Evolutionary conservation across 2,797 vertebrate species (phyloP).

Genomic region (Phrynocephalus vlangalii): DNA sequence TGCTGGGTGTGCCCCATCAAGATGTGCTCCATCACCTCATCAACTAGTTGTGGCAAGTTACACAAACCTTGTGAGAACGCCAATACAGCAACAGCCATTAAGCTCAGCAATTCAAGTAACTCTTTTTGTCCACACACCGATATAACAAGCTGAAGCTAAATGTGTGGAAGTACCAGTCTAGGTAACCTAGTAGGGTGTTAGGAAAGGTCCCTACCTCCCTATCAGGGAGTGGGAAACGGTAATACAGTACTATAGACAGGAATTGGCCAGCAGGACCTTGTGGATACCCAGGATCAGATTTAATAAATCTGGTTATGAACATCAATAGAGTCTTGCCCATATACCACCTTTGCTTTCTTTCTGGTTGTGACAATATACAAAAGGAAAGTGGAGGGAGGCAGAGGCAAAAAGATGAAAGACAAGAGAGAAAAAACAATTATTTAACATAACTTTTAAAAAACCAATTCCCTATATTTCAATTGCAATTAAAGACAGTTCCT

Average conservation of each 20-base stretch:
- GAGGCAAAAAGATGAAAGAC: background rate
- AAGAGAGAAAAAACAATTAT: background rate
- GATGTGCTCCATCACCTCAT: no score
- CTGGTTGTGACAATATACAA: background rate
- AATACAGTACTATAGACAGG: no score
- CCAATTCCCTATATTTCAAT: background rate
- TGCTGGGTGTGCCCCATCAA: no score
- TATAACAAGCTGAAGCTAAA: background rate
- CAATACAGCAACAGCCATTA: no score
- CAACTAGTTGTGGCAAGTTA: no score
- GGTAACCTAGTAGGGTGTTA: background rate
- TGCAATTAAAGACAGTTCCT: background rate
- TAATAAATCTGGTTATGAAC: background rate
- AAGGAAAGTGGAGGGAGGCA: background rate
- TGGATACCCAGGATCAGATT: background rate
- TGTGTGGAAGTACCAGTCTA: background rate
- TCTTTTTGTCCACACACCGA: background rate
- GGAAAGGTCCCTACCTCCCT: background rate
- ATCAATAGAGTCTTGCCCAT: background rate
- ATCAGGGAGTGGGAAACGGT: background rate
- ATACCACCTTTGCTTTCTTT: background rate
- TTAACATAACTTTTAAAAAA: background rate
- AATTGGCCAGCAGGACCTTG: background rate
- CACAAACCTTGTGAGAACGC: no score
- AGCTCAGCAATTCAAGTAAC: background rate